These are phyloP conservation scores for Salticus scenicus DNA, from an alignment of 2,888 invertebrate genomes.

Conservation along the genomic window DNA sequence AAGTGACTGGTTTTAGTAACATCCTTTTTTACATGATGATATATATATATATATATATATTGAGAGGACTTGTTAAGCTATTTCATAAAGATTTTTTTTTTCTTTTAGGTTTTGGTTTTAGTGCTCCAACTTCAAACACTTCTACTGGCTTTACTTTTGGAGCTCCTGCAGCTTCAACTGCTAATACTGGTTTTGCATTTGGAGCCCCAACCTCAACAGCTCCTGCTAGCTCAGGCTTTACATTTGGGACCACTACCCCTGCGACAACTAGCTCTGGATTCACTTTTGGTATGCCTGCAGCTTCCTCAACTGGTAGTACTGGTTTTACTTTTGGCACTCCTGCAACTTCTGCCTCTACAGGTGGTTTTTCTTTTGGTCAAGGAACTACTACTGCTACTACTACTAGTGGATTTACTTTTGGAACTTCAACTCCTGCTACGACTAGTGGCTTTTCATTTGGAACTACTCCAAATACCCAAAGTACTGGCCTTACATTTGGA, in stretches of 20 bases:
- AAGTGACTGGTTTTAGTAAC: background rate
- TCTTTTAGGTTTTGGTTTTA: slow-evolving; percentile 37
- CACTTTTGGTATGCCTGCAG: slow-evolving; percentile 28
- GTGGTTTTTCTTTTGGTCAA: slow-evolving; percentile 23
- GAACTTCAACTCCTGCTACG: slow-evolving; percentile 7
- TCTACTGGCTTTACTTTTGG: slow-evolving; percentile 48
- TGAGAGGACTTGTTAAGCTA: background rate
- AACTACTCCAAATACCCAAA: slow-evolving; percentile 1
- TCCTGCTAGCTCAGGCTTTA: background rate
- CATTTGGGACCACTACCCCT: slow-evolving; percentile 24
- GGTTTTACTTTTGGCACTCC: slow-evolving; percentile 40
- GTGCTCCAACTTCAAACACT: slow-evolving; percentile 28
- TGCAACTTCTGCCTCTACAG: slow-evolving; percentile 16
- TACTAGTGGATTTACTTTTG: slow-evolving; percentile 34
- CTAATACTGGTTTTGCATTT: slow-evolving; percentile 16
- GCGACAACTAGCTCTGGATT: slow-evolving; percentile 19
- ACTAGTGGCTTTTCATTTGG: slow-evolving; percentile 29
- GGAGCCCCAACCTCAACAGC: background rate
- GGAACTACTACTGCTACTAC: slow-evolving; percentile 10
- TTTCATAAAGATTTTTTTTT: background rate
- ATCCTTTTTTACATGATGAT: background rate
- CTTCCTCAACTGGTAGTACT: slow-evolving; percentile 24
- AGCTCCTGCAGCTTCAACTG: slow-evolving; percentile 20
- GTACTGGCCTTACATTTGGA: slow-evolving; percentile 25
- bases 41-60: background rate